Percentiles rank a stretch among this genome's conserved stretches.
phyloP scores from a whole-genome alignment of 1,140 invertebrate genomes.

The Andrena cerasifolii region DNA sequence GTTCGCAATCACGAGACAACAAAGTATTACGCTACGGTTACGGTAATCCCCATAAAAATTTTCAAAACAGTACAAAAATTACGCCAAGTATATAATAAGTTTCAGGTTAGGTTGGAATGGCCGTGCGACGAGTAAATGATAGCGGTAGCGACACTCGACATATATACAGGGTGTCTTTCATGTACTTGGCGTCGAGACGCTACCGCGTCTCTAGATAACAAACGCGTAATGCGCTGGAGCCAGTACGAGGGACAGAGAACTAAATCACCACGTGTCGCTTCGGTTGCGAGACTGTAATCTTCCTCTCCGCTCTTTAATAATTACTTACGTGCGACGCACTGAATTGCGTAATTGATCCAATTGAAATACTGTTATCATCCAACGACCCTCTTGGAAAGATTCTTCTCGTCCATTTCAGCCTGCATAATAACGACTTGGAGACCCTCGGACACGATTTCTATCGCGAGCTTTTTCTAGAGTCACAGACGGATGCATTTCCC shows the following conservation, averaged over 20 bases:
- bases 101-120: too few species aligned
- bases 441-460: neutral
- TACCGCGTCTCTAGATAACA: too few species aligned
- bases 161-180: too few species aligned
- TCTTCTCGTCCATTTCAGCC: neutral
- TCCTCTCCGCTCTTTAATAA: slow-evolving; percentile 43
- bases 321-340: slow-evolving; percentile 31
- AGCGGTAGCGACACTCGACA: too few species aligned
- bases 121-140: too few species aligned
- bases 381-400: neutral
- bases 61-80: too few species aligned
- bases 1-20: too few species aligned
- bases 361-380: slow-evolving; percentile 1
- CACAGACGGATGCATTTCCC: neutral
- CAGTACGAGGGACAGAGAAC: slow-evolving; percentile 17
- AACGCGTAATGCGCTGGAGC: slow-evolving; percentile 17
- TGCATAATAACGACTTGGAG: neutral
- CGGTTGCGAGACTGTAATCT: slow-evolving; percentile 10
- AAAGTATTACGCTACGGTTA: slow-evolving; percentile 15
- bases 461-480: too few species aligned
- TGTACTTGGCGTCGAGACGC: too few species aligned
- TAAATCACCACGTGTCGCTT: slow-evolving; percentile 32
- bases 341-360: slow-evolving; percentile 40
- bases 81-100: too few species aligned
- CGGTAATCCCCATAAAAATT: too few species aligned